Evolutionary conservation across 2,888 invertebrate species (phyloP).

Genomic region (Platycheirus rosarum): DNA sequence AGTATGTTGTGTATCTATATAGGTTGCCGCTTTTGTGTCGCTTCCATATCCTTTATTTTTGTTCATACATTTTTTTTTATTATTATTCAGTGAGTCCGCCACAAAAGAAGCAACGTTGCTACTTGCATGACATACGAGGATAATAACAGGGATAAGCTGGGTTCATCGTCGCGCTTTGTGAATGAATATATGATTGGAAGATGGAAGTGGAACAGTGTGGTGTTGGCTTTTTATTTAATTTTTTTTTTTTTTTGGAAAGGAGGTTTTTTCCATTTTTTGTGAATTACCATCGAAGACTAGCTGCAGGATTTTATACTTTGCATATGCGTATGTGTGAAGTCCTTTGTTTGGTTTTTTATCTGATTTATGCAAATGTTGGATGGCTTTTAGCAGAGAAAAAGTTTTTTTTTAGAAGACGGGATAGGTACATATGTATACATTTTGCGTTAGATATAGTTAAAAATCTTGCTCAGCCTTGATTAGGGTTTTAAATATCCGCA

Average conservation of each 20-base stretch:
- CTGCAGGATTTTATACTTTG: constrained; percentile 21
- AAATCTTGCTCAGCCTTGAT: too few relatives aligned
- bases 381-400: constrained; percentile 8
- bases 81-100: constrained; percentile 61
- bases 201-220: constrained; percentile 43
- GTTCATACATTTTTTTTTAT: constrained; percentile 12
- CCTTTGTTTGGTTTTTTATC: constrained; percentile 23
- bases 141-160: constrained; percentile 72
- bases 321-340: not conserved
- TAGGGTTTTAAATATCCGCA: too few relatives aligned
- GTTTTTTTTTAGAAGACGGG: constrained; percentile 34
- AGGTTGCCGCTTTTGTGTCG: constrained; percentile 15
- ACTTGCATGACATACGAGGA: constrained; percentile 69
- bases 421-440: too few relatives aligned
- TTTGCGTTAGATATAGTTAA: too few relatives aligned
- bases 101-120: constrained; percentile 42
- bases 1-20: constrained; percentile 16
- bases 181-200: constrained; percentile 60
- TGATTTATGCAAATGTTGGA: constrained; percentile 42
- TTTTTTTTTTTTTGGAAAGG: constrained; percentile 2
- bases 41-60: constrained; percentile 31
- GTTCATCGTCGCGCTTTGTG: constrained; percentile 66
- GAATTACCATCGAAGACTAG: constrained; percentile 21
- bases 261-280: constrained; percentile 28
- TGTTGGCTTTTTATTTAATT: constrained; percentile 6